Evolutionary conservation across 2,113 vertebrate species (phyloP).

Genomic region (Rhabdornis inornatus): DNA sequence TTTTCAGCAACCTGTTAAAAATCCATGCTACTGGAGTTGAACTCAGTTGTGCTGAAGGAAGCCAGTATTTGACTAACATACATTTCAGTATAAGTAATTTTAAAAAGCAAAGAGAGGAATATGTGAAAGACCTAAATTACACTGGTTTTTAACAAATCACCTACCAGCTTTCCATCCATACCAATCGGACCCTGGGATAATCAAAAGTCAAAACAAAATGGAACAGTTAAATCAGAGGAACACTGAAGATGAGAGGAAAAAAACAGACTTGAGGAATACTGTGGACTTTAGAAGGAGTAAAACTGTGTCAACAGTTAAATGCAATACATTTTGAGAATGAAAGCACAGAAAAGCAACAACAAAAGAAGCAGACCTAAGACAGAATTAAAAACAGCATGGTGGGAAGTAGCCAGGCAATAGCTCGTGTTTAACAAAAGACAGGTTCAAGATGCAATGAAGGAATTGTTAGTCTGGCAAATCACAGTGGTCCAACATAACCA

Average conservation of each 20-base stretch:
- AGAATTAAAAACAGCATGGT: slow-evolving; percentile 68
- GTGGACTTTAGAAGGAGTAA: not conserved
- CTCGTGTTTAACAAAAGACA: slow-evolving; percentile 64
- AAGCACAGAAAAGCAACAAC: slow-evolving; percentile 61
- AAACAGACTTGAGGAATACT: not conserved
- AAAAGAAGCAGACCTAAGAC: slow-evolving; percentile 60
- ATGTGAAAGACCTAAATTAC: not conserved
- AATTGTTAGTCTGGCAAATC: slow-evolving; percentile 73
- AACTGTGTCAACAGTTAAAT: slow-evolving; percentile 2
- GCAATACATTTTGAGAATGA: slow-evolving; percentile 33
- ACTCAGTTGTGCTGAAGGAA: not conserved
- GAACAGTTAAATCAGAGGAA: slow-evolving; percentile 61
- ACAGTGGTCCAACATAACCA: slow-evolving; percentile 67
- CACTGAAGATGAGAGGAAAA: not conserved
- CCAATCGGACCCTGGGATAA: slow-evolving; percentile 59
- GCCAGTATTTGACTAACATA: not conserved
- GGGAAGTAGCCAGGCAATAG: slow-evolving; percentile 73
- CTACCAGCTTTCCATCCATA: slow-evolving; percentile 68
- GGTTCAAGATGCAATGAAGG: slow-evolving; percentile 62
- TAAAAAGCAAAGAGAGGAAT: not conserved
- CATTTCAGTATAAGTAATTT: not conserved
- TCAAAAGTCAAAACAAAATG: slow-evolving; percentile 61
- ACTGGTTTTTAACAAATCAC: slow-evolving; percentile 33
- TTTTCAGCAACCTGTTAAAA: not conserved
- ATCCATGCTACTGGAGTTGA: not conserved